Base-by-base conservation (phyloP, 2,113 vertebrate species). In the Cavia porcellus region DNA sequence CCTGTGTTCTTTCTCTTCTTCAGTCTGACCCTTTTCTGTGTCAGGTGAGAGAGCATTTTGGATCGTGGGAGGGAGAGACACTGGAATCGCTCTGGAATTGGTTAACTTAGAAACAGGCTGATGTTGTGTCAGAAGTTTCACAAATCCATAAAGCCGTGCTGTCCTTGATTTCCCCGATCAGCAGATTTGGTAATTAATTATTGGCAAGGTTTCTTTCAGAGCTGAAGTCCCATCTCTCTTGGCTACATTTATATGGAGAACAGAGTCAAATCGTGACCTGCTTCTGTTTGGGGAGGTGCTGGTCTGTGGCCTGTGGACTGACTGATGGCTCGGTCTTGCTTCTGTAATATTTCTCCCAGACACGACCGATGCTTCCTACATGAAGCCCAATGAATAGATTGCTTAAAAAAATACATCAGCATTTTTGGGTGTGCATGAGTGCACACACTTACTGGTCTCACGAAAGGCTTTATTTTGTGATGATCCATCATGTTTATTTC, bases 401-500 rank as follows among this genome's bases (percentile, higher is more conserved):
- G 83, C 25, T 92, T 84, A 96, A 61, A 45, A 90, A 59, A 94
- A 86, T 42, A 62, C 42, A 55, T 81, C 20, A 72, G 68, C 32
- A 22, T 80, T 79, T 95, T 74, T 38, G 19, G 86, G 50, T 35
- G 45, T 68, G 19, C 85, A 14, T 55, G 50, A 79, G 24, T 92
- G 68, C 38, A 59, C 17, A 59, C 47, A 85, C 68, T 88, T 90
- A 77, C 0, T 84, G 86, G 93, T 61, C 30, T 80, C 0, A 0
- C 22, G 62, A 75, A 86, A 74, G 94, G 19, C 38, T 92, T 94
- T 75, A 61, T 90, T 97, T 96, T 95, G 19, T 97, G 64, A 90
- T 79, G 77, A 95, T 88, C 35, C 59, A 7, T 85, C 66, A 13
- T 28, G 1, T 94, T 95, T 92, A 57, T 80, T 80, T 96, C 86